Conservation (phyloP, 2,888 invertebrate species). For the Cheilosia vulpina region DNA sequence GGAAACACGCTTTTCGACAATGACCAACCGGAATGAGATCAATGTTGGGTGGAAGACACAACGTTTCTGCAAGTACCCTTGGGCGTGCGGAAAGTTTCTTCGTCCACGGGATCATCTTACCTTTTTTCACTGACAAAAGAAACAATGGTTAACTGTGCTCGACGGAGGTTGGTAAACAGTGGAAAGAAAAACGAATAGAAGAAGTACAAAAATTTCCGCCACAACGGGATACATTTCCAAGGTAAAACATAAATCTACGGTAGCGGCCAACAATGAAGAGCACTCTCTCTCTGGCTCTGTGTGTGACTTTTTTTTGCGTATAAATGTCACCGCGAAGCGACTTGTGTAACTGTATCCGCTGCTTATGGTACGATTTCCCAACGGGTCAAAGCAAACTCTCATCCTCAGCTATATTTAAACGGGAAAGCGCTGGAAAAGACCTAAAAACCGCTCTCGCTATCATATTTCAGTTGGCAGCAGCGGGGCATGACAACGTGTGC, state of each 20-base stretch:
- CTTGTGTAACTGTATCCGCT: constrained; percentile 50
- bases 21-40: constrained; percentile 55
- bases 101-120: constrained; percentile 30
- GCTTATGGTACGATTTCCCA: constrained; percentile 59
- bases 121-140: constrained; percentile 7
- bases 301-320: constrained; percentile 8
- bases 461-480: constrained; percentile 40
- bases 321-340: constrained; percentile 46
- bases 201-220: constrained; percentile 26
- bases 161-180: constrained; percentile 44
- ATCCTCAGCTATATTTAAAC: constrained; percentile 11
- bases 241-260: constrained; percentile 32
- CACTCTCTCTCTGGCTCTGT: constrained; percentile 3
- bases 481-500: constrained; percentile 11
- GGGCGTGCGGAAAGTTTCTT: constrained; percentile 50
- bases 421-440: constrained; percentile 43
- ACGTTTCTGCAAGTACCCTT: constrained; percentile 16
- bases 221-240: constrained; percentile 55
- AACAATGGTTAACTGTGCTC: constrained; percentile 64
- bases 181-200: constrained; percentile 24
- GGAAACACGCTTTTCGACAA: constrained; percentile 23
- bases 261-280: constrained; percentile 24
- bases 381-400: constrained; percentile 19
- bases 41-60: constrained; percentile 53
- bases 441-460: constrained; percentile 41